phyloP scores from a whole-genome alignment of 2,113 vertebrate species.

The Cromileptes altivelis region DNA sequence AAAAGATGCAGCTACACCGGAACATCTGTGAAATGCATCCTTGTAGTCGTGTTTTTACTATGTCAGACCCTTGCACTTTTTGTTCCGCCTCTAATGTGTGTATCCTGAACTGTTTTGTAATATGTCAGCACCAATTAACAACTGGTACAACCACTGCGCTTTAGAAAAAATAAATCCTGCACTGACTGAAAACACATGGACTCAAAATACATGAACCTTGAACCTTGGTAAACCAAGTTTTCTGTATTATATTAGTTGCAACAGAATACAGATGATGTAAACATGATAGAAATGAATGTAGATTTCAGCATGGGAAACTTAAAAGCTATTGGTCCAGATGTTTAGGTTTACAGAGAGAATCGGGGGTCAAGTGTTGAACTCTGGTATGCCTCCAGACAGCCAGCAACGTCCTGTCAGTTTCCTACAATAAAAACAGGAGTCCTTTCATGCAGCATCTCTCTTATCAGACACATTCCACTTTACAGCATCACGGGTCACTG shows the following conservation, averaged over 20 bases:
- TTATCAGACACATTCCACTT: not conserved
- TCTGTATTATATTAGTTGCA: conserved; percentile 6
- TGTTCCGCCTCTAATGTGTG: not conserved
- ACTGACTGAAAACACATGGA: conserved; percentile 50
- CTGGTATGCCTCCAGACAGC: not conserved
- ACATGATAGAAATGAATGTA: not conserved
- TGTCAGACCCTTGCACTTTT: conserved; percentile 2
- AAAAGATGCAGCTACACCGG: conserved; percentile 5
- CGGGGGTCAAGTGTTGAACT: conserved; percentile 5
- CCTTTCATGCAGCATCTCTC: conserved; percentile 4
- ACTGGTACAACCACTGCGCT: not conserved
- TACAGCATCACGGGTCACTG: not conserved
- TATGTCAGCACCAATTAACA: conserved; percentile 19
- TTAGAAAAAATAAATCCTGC: not conserved
- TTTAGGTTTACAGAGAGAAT: not conserved
- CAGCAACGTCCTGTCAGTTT: conserved; percentile 8
- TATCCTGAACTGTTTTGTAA: conserved; percentile 13
- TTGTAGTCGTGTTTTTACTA: conserved; percentile 1
- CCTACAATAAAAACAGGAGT: conserved; percentile 31
- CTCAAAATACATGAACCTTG: conserved; percentile 4
- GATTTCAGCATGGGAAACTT: not conserved
- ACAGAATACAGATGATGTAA: not conserved
- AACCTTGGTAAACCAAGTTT: conserved; percentile 5
- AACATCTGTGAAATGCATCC: not conserved
- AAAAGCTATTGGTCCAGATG: conserved; percentile 1